Evolutionary conservation across 2,888 invertebrate genomes (phyloP).

Genomic region (Hydroisotoma schaefferi): DNA sequence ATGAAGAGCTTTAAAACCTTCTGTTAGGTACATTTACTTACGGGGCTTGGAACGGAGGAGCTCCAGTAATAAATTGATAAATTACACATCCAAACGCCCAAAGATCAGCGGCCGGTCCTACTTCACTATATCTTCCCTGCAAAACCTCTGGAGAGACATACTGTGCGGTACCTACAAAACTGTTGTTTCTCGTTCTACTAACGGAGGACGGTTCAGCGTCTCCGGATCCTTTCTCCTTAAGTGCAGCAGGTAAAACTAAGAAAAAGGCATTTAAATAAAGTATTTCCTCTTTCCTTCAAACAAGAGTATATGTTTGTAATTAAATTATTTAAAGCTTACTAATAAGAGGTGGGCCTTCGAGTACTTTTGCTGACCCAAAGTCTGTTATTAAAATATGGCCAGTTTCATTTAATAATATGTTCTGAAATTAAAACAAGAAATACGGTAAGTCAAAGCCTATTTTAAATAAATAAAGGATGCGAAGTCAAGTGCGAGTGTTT

Average conservation of each 20-base stretch:
- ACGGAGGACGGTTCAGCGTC: background rate
- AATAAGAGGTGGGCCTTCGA: slow-evolving; percentile 51
- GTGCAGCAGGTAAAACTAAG: background rate
- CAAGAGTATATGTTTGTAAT: background rate
- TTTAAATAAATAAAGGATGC: too few species aligned
- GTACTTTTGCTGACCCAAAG: slow-evolving; percentile 91
- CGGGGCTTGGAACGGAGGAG: slow-evolving; percentile 82
- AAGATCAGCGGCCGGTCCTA: slow-evolving; percentile 76
- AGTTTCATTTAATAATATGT: slow-evolving; percentile 88
- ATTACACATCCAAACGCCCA: slow-evolving; percentile 98
- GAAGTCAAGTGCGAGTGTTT: too few species aligned
- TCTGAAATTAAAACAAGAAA: too few species aligned
- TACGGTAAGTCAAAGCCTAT: too few species aligned
- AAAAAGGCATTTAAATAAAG: background rate
- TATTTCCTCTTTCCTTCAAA: background rate
- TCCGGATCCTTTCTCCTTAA: slow-evolving; percentile 2
- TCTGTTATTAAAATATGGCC: slow-evolving; percentile 97
- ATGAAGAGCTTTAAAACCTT: slow-evolving; percentile 3
- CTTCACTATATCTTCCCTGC: slow-evolving; percentile 63
- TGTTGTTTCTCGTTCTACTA: slow-evolving; percentile 61
- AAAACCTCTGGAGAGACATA: slow-evolving; percentile 97
- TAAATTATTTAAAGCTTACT: background rate
- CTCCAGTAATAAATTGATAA: slow-evolving; percentile 93
- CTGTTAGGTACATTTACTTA: too few species aligned
- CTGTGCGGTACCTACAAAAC: slow-evolving; percentile 98